Base-by-base conservation (phyloP, 2,888 invertebrate species). In the Notodonta ziczac region DNA sequence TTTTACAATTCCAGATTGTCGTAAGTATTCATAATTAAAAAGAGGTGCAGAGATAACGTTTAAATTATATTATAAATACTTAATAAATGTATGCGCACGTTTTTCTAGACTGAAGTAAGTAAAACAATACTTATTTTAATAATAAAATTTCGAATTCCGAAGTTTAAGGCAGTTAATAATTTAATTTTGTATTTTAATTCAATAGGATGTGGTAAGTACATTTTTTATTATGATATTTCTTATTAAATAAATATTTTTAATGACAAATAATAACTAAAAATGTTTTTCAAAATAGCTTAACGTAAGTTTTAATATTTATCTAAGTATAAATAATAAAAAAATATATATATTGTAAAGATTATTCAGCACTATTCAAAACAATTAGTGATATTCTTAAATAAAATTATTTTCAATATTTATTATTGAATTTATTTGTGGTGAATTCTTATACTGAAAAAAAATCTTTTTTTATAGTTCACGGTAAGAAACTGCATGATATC, bases 51-150 rank as follows among this genome's bases (percentile, higher is more conserved):
- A 24, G 24, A 24, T 24, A 24, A 24, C 24, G 24, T 24, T 24
- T 24, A 1, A 24, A 24, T 24, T 1, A 24, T 24, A 24, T 24
- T 2, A 40, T 40, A 40, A 40, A 40, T 40, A 0, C 24, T 24
- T 24, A 40, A 40, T 40, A 5, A 50, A n/a, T 50, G 0, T 50
- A 14, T 50, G 50, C 14, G n/a, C 4, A 8, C 16, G 9, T 16
- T 24, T 51, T 54, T 54, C 5, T 24, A 54, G 54, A 54, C 54
- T 13, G n/a, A 54, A 54, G 54, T 54, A 39, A 54, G 54, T 54
- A 35, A 32, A 51, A 0, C 24, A 51, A 14, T 24, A 4, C 9
- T 42, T 0, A 35, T 35, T 35, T 35, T 35, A 7, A 6, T 7
- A 35, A 6, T 7, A 35, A 35, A 35, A 6, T 35, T 3, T 6